A percentile compares a stretch with the other conserved stretches of the same genome.
Conservation (phyloP, 2,113 vertebrate species). For the Takifugu flavidus region DNA sequence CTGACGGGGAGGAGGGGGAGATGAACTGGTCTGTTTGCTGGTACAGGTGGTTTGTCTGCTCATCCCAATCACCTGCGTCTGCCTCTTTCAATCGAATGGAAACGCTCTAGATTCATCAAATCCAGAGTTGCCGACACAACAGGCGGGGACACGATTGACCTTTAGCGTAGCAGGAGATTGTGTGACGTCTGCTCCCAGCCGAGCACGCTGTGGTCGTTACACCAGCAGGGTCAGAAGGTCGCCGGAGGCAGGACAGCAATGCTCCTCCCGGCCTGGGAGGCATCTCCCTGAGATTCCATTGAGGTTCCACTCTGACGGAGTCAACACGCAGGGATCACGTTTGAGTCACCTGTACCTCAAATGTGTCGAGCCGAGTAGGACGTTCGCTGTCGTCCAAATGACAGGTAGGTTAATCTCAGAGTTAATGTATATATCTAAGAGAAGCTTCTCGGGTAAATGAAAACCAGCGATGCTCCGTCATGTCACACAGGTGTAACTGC, state of each 20-base stretch:
- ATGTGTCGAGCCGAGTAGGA: not conserved
- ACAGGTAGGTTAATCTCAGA: too few species aligned
- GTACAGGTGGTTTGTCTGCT: too few species aligned
- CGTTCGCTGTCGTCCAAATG: too few species aligned
- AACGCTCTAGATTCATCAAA: not conserved
- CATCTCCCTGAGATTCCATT: slow-evolving; percentile 48
- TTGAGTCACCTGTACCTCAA: slow-evolving; percentile 23
- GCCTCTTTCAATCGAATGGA: not conserved
- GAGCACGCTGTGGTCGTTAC: too few species aligned
- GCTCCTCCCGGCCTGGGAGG: slow-evolving; percentile 32
- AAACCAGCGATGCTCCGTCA: not conserved
- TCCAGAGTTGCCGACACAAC: not conserved
- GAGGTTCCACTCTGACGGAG: slow-evolving; percentile 16
- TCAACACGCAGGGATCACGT: slow-evolving; percentile 24
- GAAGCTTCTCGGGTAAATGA: too few species aligned
- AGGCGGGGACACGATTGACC: not conserved
- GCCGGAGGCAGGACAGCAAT: slow-evolving; percentile 44
- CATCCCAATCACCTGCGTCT: too few species aligned
- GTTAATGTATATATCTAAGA: too few species aligned
- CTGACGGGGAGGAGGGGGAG: too few species aligned
- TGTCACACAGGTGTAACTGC: slow-evolving; percentile 1
- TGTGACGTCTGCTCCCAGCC: too few species aligned
- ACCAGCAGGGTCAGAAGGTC: not conserved
- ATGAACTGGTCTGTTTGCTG: too few species aligned
- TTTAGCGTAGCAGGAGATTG: too few species aligned